Evolutionary conservation across 2,888 invertebrate species (phyloP).

Genomic region (Antitype chi): DNA sequence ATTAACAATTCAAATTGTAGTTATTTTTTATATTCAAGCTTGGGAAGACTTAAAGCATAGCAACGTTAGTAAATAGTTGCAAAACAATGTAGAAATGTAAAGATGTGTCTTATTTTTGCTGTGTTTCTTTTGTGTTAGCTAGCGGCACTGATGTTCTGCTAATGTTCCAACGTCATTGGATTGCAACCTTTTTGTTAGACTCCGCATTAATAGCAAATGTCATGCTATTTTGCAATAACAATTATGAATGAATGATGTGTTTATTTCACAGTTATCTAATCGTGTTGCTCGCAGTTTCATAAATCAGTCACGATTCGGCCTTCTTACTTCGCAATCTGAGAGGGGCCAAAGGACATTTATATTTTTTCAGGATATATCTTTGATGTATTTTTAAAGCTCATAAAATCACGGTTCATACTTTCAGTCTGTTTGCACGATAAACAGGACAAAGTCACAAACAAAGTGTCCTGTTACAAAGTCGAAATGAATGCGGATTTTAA

Average conservation of each 20-base stretch:
- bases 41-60: neutral
- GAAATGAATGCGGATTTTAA: slow-evolving; percentile 9
- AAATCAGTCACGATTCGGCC: slow-evolving; percentile 35
- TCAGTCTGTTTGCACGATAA: slow-evolving; percentile 15
- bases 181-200: slow-evolving; percentile 48
- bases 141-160: slow-evolving; percentile 30
- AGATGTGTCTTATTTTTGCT: slow-evolving; percentile 28
- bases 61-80: neutral
- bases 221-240: slow-evolving; percentile 53
- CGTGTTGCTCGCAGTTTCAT: slow-evolving; percentile 17
- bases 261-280: slow-evolving; percentile 36
- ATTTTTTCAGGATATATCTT: slow-evolving; percentile 9
- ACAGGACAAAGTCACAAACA: too few species aligned
- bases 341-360: slow-evolving; percentile 13
- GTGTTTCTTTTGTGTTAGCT: slow-evolving; percentile 26
- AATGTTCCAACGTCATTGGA: slow-evolving; percentile 45
- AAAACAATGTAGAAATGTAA: neutral
- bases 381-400: slow-evolving; percentile 15
- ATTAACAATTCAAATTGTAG: neutral
- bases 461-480: slow-evolving; percentile 7
- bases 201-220: slow-evolving; percentile 43
- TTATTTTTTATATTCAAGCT: neutral
- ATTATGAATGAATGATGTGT: slow-evolving; percentile 54
- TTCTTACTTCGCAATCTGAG: slow-evolving; percentile 23
- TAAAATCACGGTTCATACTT: neutral